Conservation (phyloP, 2,113 vertebrate genomes). For the Malaclemys terrapin region DNA sequence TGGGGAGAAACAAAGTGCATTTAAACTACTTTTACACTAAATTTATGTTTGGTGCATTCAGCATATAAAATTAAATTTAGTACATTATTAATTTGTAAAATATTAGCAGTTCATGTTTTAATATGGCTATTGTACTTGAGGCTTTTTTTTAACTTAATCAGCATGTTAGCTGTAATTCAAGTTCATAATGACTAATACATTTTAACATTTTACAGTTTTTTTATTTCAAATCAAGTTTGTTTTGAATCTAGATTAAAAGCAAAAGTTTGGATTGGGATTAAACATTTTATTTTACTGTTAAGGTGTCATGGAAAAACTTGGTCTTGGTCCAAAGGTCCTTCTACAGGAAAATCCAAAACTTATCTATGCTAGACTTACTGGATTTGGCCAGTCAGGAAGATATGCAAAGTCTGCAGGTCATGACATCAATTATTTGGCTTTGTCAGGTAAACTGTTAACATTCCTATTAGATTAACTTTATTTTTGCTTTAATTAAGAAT, state of each 20-base stretch:
- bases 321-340: constrained; percentile 88
- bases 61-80: neutral
- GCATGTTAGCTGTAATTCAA: neutral
- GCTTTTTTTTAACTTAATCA: neutral
- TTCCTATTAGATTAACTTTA: neutral
- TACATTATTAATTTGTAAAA: neutral
- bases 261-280: neutral
- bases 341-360: constrained; percentile 88
- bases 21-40: neutral
- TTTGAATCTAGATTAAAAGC: neutral
- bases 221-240: neutral
- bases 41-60: neutral
- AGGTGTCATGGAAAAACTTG: constrained; percentile 97
- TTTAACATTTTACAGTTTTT: neutral
- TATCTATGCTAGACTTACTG: constrained; percentile 93
- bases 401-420: constrained; percentile 88
- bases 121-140: neutral
- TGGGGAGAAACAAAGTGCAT: neutral
- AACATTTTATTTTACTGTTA: constrained; percentile 2
- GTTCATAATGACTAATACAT: neutral
- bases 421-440: constrained; percentile 95
- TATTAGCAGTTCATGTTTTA: neutral
- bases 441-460: constrained; percentile 87
- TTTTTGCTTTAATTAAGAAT: neutral
- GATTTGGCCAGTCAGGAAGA: constrained; percentile 91